Conservation (phyloP, 2,797 vertebrate species). For the Alfaro cultratus region DNA sequence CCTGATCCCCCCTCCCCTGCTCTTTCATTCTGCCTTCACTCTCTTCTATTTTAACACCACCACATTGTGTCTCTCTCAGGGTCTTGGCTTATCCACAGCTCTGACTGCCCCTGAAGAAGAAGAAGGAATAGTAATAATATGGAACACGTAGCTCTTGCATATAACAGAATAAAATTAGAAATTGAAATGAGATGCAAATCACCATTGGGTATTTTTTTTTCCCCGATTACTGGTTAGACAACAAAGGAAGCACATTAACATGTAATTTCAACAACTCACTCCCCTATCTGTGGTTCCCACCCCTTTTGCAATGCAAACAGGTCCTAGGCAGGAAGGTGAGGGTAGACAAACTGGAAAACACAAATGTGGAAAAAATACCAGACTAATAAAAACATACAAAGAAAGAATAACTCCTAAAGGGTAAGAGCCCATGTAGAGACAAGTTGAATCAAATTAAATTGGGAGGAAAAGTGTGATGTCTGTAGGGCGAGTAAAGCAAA, state of each 20-base stretch:
- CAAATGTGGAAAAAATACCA: slow-evolving; percentile 14
- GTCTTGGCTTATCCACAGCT: slow-evolving; percentile 67
- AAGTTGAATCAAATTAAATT: slow-evolving; percentile 32
- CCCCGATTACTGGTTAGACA: slow-evolving; percentile 84
- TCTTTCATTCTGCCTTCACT: slow-evolving; percentile 52
- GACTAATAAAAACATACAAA: slow-evolving; percentile 19
- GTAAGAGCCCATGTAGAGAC: slow-evolving; percentile 12
- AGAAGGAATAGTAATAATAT: slow-evolving; percentile 57
- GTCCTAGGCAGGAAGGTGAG: slow-evolving; percentile 33
- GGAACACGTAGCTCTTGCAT: slow-evolving; percentile 69
- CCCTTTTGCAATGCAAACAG: slow-evolving; percentile 13
- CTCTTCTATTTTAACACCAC: slow-evolving; percentile 68
- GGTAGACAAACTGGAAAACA: slow-evolving; percentile 29
- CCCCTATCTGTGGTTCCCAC: slow-evolving; percentile 43
- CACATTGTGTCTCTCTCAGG: slow-evolving; percentile 74
- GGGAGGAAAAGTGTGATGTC: slow-evolving; percentile 42
- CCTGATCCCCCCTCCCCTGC: slow-evolving; percentile 57
- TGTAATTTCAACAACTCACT: slow-evolving; percentile 78
- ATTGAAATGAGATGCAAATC: slow-evolving; percentile 86
- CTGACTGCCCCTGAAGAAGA: slow-evolving; percentile 58
- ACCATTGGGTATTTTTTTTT: slow-evolving; percentile 78
- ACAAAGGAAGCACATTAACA: slow-evolving; percentile 85
- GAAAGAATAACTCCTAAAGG: slow-evolving; percentile 16
- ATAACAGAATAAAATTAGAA: slow-evolving; percentile 79
- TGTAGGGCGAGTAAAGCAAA: slow-evolving; percentile 29